Conservation (phyloP, 2,888 invertebrate species). For the Parascotia fuliginaria region DNA sequence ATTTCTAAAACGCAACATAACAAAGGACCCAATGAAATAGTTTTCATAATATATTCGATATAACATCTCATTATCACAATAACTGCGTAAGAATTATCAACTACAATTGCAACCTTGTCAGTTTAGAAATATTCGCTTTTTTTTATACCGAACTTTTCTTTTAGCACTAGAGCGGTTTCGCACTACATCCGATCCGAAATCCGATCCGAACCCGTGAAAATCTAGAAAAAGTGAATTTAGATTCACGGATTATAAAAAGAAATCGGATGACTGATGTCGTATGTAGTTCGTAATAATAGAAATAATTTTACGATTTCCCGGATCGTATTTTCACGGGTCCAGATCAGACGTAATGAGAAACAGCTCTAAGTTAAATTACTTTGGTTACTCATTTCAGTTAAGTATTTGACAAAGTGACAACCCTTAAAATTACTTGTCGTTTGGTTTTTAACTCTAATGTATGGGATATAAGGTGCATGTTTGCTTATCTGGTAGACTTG, state of each 20-base stretch:
- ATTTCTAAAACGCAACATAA: too few relatives aligned
- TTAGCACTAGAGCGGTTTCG: too few relatives aligned
- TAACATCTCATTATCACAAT: constrained; percentile 55
- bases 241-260: too few relatives aligned
- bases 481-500: constrained; percentile 89
- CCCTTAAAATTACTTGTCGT: constrained; percentile 35
- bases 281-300: too few relatives aligned
- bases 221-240: too few relatives aligned
- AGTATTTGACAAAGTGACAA: constrained; percentile 34
- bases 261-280: too few relatives aligned
- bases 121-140: neutral
- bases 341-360: too few relatives aligned
- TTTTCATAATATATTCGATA: constrained; percentile 33
- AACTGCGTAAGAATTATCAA: constrained; percentile 51
- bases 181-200: too few relatives aligned
- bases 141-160: neutral
- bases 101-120: constrained; percentile 39
- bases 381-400: constrained; percentile 21
- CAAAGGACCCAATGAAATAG: constrained; percentile 14
- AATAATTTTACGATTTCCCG: too few relatives aligned
- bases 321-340: too few relatives aligned
- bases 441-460: constrained; percentile 26
- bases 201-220: too few relatives aligned
- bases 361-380: constrained; percentile 15
- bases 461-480: constrained; percentile 13